Evolutionary conservation across 2,797 vertebrate genomes (phyloP), one percentile per base, ranked within the genome.

Genomic region (Tachyglossus aculeatus): DNA sequence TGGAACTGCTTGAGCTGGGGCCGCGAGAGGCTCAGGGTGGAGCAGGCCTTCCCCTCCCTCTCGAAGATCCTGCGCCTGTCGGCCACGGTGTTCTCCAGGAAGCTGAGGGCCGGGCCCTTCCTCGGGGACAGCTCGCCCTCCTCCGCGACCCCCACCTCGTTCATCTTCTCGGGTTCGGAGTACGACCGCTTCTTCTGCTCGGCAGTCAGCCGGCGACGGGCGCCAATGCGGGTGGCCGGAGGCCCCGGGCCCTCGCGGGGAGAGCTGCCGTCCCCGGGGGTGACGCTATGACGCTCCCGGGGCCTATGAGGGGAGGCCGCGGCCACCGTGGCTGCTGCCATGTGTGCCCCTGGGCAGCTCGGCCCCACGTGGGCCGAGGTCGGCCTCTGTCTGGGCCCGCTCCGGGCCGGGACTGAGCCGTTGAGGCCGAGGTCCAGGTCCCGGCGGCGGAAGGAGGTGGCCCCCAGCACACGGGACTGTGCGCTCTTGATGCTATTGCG

Each of bases 111-210:
- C 48, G 44, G 83, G 51, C 62, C 88, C 63, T 64, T 90, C 70
- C 88, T 87, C 82, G 86, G 91, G 0, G 72, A 76, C 0, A 85
- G 88, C 67, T 95, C 95, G 0, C 74, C 59, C 1, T 95, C 95
- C 1, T 96, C 95, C 0, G 86, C 93, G 47, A 97, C 61, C 6
- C 97, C 97, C 6, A 98, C 93, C 83, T 98, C 95, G 0, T 99
- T 95, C 90, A 99, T 95, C 82, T 94, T 97, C 82, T 98, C 96
- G 0, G 98, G 98, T 89, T 99, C 98, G 0, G 98, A 99, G 85
- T 96, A 98, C 0, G 96, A 99, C 2, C 94, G 90, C 71, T 98
- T 98, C 90, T 97, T 99, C 89, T 98, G 96, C 83, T 96, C 96
- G 0, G 87, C 78, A 0, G 94, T 95, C 78, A 99, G 89, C 48